Evolutionary conservation across 2,113 vertebrate genomes (phyloP).

Genomic region (Actenoides hombroni): DNA sequence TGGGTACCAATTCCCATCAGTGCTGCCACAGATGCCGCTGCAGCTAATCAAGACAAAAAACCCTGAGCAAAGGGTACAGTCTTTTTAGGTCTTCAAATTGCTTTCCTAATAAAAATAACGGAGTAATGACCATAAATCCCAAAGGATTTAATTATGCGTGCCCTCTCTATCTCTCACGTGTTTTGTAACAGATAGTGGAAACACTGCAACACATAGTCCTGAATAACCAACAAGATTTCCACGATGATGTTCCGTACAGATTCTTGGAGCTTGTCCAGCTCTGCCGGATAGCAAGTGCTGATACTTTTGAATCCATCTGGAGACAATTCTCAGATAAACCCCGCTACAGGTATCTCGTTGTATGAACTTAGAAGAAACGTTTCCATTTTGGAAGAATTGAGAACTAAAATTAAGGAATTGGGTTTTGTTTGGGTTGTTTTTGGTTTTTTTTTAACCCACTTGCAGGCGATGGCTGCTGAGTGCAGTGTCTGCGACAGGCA

Average conservation of each 20-base stretch:
- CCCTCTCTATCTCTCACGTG: neutral
- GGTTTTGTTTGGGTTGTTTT: neutral
- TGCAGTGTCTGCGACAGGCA: constrained; percentile 67
- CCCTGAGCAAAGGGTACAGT: constrained; percentile 74
- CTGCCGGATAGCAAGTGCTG: constrained; percentile 37
- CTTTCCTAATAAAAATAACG: neutral
- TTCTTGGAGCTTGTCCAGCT: constrained; percentile 77
- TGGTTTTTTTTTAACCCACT: neutral
- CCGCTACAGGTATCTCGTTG: constrained; percentile 34
- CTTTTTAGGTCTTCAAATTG: neutral
- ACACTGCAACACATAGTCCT: constrained; percentile 76
- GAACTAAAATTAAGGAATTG: neutral
- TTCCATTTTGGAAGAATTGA: neutral
- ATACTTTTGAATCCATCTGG: constrained; percentile 74
- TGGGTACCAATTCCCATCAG: constrained; percentile 63
- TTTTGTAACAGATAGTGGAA: constrained; percentile 73
- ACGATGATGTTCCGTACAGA: constrained; percentile 68
- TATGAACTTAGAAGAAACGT: neutral
- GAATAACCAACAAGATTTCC: constrained; percentile 72
- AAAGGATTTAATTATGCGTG: neutral
- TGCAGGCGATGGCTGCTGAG: constrained; percentile 81
- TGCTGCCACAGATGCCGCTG: constrained; percentile 64
- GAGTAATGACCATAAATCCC: neutral
- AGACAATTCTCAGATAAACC: constrained; percentile 58
- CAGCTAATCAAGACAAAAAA: constrained; percentile 71